Percentiles rank a stretch among this genome's conserved stretches.
phyloP scores from a whole-genome alignment of 2,888 invertebrate species.

The Gastrophysa polygoni region DNA sequence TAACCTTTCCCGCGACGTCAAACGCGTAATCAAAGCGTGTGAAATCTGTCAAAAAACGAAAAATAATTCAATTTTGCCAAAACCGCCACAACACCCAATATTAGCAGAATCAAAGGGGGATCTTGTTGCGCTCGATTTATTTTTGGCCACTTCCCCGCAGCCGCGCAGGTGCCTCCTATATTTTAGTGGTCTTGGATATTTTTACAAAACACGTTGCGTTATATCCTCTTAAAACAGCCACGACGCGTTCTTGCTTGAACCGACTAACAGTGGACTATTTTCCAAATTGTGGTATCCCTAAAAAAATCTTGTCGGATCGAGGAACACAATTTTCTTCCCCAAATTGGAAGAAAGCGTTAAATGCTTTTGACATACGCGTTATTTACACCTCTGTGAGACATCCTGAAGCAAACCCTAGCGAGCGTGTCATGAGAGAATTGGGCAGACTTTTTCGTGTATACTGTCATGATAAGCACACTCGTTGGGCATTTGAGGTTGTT shows the following conservation, averaged over 20 bases:
- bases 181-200: conserved; percentile 2
- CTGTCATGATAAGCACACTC: neutral
- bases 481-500: conserved; percentile 2
- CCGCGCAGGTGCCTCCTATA: neutral
- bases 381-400: neutral
- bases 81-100: neutral
- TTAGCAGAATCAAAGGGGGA: conserved; percentile 1
- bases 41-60: conserved; percentile 1
- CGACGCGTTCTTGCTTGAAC: neutral
- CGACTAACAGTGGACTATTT: neutral
- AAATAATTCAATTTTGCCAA: neutral
- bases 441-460: neutral
- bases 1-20: neutral
- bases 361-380: neutral
- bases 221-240: neutral
- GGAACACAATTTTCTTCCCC: conserved; percentile 1
- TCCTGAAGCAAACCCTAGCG: neutral
- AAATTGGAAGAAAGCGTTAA: neutral
- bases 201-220: neutral
- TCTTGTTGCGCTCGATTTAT: neutral
- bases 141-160: neutral
- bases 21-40: neutral
- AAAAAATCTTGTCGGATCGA: neutral
- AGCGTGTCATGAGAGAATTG: neutral
- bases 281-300: neutral